Evolutionary conservation across 2,888 invertebrate genomes (phyloP), one percentile per base, ranked within the genome.

Genomic region (Lordiphosa andalusiaca): DNA sequence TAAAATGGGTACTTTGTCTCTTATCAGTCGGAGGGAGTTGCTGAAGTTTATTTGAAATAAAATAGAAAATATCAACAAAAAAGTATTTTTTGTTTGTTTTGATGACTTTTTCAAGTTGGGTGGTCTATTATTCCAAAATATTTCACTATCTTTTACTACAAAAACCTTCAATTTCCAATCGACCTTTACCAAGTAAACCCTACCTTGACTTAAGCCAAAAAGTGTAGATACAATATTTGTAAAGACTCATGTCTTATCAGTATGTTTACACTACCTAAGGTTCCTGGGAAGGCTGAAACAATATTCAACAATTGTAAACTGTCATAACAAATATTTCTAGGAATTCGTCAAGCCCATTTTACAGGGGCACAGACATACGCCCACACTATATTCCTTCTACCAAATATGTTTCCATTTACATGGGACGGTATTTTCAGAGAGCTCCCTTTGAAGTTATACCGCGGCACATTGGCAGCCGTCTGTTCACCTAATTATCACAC

Each of bases 401-500:
- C 10, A 30, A 30, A 30, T 1, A 30, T 30, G 30, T 30, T 30
- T 30, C 30, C 30, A 30, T 30, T 30, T 30, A 36, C 47, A 47
- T 21, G 36, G 21, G n/a, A 21, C 12, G 16, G 56, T 49, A 25
- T 44, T 16, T 16, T 16, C 33, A 33, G 23, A 6, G 44, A 6
- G 44, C 38, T 39, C 46, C 5, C 76, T 76, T 76, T 76, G 76
- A 76, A 67, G 84, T 84, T 63, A 39, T 33, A 55, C 84, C 73
- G 70, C 57, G 30, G 55, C 59, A 65, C 74, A 62, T 62, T 73
- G 67, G 57, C 67, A 70, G 81, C 67, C 72, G 83, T 60, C 80
- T 70, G 85, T 64, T 83, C 83, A 80, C 77, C 80, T 83, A 85
- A 80, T 80, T 80, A 85, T 80, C 80, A 80, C 85, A 83, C 76